Base-by-base conservation (phyloP, 2,797 vertebrate species). In the Moxostoma hubbsi region DNA sequence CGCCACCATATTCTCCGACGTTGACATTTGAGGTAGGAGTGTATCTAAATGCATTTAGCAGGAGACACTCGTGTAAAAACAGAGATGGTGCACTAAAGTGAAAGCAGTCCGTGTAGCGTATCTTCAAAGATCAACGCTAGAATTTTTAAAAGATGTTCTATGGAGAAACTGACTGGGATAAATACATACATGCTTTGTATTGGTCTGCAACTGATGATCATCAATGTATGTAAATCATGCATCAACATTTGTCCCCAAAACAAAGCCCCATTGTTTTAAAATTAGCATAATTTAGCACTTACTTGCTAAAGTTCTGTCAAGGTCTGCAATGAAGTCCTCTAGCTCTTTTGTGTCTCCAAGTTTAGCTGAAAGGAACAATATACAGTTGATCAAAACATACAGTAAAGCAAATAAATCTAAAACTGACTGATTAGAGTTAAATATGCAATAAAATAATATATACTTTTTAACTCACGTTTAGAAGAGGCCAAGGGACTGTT, bases 281-380 rank as follows among this genome's bases (percentile, higher is more conserved):
- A 58, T 49, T 7, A 5, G 4, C 16, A 10, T 13, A 45, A 16
- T 7, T 59, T 12, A 83, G 59, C 82, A 94, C 97, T 95, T 88
- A 99, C 98, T 96, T 92, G 95, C 96, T 94, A 99, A 93, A 65
- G 96, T 96, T 88, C 92, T 96, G 92, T 99, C 96, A 74, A 99
- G 97, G 89, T 99, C 96, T 45, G 98, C 97, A 83, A 99, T 99
- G 90, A 98, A 98, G 85, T 98, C 97, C 92, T 98, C 98, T 84
- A 99, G 90, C 70, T 99, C 98, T 89, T 98, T 99, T 0, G 98
- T 99, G 92, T 99, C 97, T 12, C 98, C 98, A 43, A 99, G 95
- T 92, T 97, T 99, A 86, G 97, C 98, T 99, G 92, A 59, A 90
- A 80, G 1, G 18, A 12, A 72, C 12, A 36, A 36, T 7, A 15